These are phyloP conservation scores for Chionodraco myersi DNA, from an alignment of 2,113 vertebrate genomes.

Conservation along the genomic window DNA sequence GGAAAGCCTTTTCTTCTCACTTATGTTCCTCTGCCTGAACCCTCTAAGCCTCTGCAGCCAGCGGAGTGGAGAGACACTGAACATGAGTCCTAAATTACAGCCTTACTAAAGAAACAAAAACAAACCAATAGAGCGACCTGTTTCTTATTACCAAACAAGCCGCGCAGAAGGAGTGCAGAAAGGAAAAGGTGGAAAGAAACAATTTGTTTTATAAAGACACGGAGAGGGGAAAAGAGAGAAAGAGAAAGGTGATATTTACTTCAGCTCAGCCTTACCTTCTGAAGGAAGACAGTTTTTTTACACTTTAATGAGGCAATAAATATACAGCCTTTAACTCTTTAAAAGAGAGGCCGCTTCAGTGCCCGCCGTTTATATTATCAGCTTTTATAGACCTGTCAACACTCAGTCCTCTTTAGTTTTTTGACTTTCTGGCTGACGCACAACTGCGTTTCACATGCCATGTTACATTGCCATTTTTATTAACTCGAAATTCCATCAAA, in stretches of 20 bases:
- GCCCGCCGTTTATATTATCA: slow-evolving; percentile 88
- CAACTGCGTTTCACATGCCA: slow-evolving; percentile 77
- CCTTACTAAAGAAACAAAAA: slow-evolving; percentile 80
- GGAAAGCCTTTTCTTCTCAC: slow-evolving; percentile 70
- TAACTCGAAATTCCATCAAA: slow-evolving; percentile 84
- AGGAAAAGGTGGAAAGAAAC: slow-evolving; percentile 59
- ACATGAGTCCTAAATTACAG: slow-evolving; percentile 81
- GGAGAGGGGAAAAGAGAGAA: slow-evolving; percentile 27
- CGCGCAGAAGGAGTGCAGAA: slow-evolving; percentile 59
- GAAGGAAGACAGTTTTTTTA: slow-evolving; percentile 69
- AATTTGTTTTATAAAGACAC: slow-evolving; percentile 56
- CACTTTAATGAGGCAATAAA: slow-evolving; percentile 85
- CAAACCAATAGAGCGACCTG: slow-evolving; percentile 78
- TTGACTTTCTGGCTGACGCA: slow-evolving; percentile 70
- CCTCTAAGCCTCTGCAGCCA: slow-evolving; percentile 69
- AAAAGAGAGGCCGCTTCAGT: slow-evolving; percentile 84
- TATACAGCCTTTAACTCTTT: slow-evolving; percentile 86
- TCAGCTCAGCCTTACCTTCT: slow-evolving; percentile 61
- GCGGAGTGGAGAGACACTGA: slow-evolving; percentile 74
- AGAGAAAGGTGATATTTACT: slow-evolving; percentile 70
- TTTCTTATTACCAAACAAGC: slow-evolving; percentile 80
- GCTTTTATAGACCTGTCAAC: slow-evolving; percentile 93
- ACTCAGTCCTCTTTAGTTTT: slow-evolving; percentile 73
- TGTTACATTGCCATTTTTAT: slow-evolving; percentile 82
- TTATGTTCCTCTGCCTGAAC: slow-evolving; percentile 64